Evolutionary conservation across 1,140 invertebrate species (phyloP).

Genomic region (Polypedilum vanderplanki): DNA sequence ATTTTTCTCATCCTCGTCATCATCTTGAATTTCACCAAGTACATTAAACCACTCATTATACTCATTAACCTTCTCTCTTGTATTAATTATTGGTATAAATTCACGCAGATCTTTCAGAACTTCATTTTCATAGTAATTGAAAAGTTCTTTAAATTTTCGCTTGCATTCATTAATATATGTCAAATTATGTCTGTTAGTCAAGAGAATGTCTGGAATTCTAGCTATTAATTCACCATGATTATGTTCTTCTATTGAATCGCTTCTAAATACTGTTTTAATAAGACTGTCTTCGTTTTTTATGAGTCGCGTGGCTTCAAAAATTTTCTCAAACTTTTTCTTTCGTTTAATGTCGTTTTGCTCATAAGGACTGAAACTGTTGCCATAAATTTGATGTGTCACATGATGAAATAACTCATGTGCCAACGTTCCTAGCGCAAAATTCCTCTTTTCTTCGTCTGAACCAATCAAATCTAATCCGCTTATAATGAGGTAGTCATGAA

Average conservation of each 20-base stretch:
- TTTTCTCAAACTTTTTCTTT: not conserved
- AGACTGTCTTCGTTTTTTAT: not conserved
- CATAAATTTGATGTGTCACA: not conserved
- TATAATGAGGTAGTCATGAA: not conserved
- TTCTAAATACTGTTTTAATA: not conserved
- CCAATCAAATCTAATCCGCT: not conserved
- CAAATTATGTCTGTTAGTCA: not conserved
- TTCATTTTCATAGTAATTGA: not conserved
- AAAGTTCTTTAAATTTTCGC: not conserved
- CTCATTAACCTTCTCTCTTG: not conserved
- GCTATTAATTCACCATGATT: conserved; percentile 1
- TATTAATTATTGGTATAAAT: not conserved
- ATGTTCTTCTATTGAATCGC: not conserved
- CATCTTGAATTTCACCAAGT: not conserved
- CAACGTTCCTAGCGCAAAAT: not conserved
- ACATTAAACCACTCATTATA: not conserved
- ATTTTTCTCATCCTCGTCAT: not conserved
- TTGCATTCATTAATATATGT: not conserved
- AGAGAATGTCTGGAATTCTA: not conserved
- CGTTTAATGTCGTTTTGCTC: not conserved
- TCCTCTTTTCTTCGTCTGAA: not conserved
- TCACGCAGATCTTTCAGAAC: not conserved
- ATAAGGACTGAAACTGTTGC: not conserved
- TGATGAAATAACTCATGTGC: not conserved
- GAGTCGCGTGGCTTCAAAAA: not conserved